Evolutionary conservation across 2,888 invertebrate species (phyloP).

Genomic region (Tetropium fuscum): DNA sequence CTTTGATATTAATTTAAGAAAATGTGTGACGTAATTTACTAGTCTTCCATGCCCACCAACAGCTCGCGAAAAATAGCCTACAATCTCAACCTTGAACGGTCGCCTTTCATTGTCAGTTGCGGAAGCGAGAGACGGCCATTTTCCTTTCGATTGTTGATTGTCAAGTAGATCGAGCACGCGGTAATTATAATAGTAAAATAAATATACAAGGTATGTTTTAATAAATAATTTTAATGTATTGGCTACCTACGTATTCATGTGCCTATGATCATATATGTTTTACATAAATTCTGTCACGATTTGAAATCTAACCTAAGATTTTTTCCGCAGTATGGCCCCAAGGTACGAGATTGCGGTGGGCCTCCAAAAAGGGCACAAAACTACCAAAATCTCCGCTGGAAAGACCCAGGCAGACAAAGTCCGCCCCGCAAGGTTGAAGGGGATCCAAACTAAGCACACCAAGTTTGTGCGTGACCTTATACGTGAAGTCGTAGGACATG

Average conservation of each 20-base stretch:
- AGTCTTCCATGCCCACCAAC: too few species aligned
- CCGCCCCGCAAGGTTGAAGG: slow-evolving; percentile 90
- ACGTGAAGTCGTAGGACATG: slow-evolving; percentile 97
- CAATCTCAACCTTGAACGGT: background rate
- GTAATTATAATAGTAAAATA: background rate
- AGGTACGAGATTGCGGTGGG: slow-evolving; percentile 91
- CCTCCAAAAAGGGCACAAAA: slow-evolving; percentile 94
- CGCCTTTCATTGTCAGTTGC: too few species aligned
- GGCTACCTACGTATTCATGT: too few species aligned
- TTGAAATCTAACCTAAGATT: slow-evolving; percentile 11
- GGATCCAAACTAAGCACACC: slow-evolving; percentile 91
- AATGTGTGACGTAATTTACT: too few species aligned
- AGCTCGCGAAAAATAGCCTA: background rate
- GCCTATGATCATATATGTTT: too few species aligned
- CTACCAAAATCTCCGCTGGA: slow-evolving; percentile 87
- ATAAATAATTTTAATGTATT: too few species aligned
- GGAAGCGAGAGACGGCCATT: slow-evolving; percentile 24
- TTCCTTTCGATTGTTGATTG: slow-evolving; percentile 33
- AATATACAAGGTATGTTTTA: slow-evolving; percentile 10
- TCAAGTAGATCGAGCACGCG: slow-evolving; percentile 32
- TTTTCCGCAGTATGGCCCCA: slow-evolving; percentile 66
- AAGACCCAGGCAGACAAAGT: slow-evolving; percentile 77
- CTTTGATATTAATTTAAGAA: too few species aligned
- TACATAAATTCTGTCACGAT: too few species aligned
- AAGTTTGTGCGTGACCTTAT: slow-evolving; percentile 97